Evolutionary conservation across 2,797 vertebrate genomes (phyloP).

Genomic region (Coregonus suidteri): DNA sequence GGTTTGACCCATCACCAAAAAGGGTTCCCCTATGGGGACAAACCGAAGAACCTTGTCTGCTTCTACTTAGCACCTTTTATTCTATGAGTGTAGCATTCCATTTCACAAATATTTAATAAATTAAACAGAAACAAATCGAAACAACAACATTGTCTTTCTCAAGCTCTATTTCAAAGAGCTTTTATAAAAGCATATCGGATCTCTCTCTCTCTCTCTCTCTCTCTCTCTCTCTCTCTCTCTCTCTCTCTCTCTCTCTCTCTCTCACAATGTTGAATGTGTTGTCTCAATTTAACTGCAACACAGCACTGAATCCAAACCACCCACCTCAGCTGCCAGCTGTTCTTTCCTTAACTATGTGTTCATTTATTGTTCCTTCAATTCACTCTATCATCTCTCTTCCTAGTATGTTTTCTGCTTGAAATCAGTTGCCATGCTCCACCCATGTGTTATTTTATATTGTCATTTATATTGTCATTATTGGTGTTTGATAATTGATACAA

Average conservation of each 20-base stretch:
- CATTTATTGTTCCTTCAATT: conserved; percentile 57
- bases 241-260: background rate
- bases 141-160: background rate
- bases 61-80: too few species aligned
- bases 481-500: background rate
- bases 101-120: too few species aligned
- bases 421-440: background rate
- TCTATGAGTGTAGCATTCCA: too few species aligned
- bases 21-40: too few species aligned
- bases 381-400: conserved; percentile 43
- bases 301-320: conserved; percentile 47
- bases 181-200: conserved; percentile 46
- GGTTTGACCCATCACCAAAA: too few species aligned
- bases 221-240: background rate
- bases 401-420: background rate
- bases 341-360: conserved; percentile 51
- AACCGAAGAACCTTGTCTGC: too few species aligned
- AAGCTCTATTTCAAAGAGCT: conserved; percentile 43
- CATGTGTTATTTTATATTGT: background rate
- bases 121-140: background rate
- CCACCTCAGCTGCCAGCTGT: conserved; percentile 47
- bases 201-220: background rate
- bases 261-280: background rate
- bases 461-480: background rate
- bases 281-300: conserved; percentile 38